These are phyloP conservation scores for Seriola dumerili DNA, from an alignment of 2,113 vertebrate genomes.

Conservation along the genomic window DNA sequence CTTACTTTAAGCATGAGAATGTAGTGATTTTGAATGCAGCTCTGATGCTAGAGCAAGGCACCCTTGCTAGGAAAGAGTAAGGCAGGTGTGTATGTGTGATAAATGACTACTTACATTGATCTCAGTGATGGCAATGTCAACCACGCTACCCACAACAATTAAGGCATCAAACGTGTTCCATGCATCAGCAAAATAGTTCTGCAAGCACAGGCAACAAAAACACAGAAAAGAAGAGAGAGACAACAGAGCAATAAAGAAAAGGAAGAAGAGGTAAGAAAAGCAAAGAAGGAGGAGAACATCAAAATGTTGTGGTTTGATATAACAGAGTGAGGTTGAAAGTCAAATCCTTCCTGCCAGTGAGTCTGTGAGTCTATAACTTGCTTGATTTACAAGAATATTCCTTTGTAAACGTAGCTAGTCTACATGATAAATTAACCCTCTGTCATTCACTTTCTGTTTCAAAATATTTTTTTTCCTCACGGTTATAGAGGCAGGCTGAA, in stretches of 20 bases:
- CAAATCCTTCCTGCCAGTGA: conserved; percentile 26
- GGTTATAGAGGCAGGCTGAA: conserved; percentile 44
- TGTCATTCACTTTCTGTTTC: background rate
- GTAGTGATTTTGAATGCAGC: conserved; percentile 34
- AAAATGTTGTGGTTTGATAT: conserved; percentile 54
- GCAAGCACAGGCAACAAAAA: conserved; percentile 84
- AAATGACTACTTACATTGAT: conserved; percentile 97
- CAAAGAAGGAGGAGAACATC: conserved; percentile 53
- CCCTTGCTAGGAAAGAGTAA: background rate
- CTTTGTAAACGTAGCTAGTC: background rate
- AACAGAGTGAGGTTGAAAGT: conserved; percentile 44
- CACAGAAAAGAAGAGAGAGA: conserved; percentile 61
- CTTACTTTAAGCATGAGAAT: background rate
- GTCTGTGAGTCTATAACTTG: background rate
- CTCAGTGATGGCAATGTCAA: conserved; percentile 99
- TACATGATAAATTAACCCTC: background rate
- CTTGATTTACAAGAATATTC: background rate
- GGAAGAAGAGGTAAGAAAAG: conserved; percentile 46
- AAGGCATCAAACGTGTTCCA: conserved; percentile 99
- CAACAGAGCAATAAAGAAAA: conserved; percentile 58
- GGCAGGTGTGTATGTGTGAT: conserved; percentile 34
- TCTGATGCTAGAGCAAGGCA: conserved; percentile 52
- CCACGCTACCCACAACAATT: conserved; percentile 99
- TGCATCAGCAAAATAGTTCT: conserved; percentile 99
- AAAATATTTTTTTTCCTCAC: background rate